Evolutionary conservation across 2,113 vertebrate species (phyloP).

Genomic region (Chamaetylas fuelleborni): DNA sequence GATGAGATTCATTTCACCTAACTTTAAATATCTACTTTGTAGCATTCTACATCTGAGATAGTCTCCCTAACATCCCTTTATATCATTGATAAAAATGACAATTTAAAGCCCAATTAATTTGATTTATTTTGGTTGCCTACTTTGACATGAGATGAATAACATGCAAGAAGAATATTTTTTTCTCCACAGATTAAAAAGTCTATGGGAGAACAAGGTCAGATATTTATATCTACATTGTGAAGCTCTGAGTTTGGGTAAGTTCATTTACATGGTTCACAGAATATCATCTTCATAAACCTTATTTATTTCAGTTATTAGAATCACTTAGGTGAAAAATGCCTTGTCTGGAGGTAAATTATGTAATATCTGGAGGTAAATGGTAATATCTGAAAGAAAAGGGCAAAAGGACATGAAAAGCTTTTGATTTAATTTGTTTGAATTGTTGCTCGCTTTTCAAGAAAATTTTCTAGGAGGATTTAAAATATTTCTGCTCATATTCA

Average conservation of each 20-base stretch:
- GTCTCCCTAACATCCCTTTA: neutral
- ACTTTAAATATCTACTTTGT: neutral
- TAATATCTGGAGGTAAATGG: neutral
- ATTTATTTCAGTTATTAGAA: neutral
- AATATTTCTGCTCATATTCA: neutral
- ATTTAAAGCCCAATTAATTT: neutral
- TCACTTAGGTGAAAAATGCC: neutral
- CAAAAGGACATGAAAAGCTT: neutral
- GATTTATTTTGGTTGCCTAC: constrained; percentile 8
- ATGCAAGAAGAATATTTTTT: neutral
- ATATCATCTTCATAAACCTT: neutral
- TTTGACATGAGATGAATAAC: neutral
- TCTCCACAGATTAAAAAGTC: neutral
- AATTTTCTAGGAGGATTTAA: neutral
- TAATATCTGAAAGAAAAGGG: neutral
- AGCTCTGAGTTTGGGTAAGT: neutral
- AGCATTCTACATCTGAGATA: neutral
- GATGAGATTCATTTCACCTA: neutral
- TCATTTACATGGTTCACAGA: neutral
- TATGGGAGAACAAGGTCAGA: neutral
- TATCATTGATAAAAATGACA: neutral
- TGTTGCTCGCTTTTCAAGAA: neutral
- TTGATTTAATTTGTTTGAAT: neutral
- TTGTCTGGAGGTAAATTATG: neutral
- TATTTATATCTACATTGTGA: neutral